phyloP scores from a whole-genome alignment of 2,797 vertebrate species.

The Cirrhinus mrigala region DNA sequence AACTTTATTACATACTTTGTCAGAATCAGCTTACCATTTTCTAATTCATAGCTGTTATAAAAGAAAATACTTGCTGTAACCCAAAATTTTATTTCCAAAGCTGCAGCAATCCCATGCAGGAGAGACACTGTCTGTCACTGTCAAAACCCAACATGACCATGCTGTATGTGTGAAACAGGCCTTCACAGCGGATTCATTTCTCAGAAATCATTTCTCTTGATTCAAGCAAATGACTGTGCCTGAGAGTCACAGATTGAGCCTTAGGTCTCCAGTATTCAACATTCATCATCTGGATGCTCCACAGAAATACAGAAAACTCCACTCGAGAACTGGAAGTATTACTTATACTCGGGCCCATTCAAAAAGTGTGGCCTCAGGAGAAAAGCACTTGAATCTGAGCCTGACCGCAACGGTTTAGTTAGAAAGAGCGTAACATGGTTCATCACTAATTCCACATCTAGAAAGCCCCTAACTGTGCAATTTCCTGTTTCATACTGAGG shows the following conservation, averaged over 20 bases:
- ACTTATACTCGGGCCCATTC: background rate
- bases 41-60: background rate
- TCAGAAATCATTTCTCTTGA: background rate
- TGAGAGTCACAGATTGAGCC: background rate
- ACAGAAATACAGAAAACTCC: background rate
- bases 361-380: background rate
- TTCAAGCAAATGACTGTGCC: background rate
- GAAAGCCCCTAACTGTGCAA: slow-evolving; percentile 80
- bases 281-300: background rate
- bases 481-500: slow-evolving; percentile 81
- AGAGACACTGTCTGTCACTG: background rate
- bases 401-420: slow-evolving; percentile 72
- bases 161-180: background rate
- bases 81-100: background rate
- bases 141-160: background rate
- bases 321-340: background rate
- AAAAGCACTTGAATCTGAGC: background rate
- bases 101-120: background rate
- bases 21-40: background rate
- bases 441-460: slow-evolving; percentile 78
- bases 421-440: slow-evolving; percentile 73
- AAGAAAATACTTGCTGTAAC: background rate
- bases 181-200: background rate
- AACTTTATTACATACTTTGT: background rate
- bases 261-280: background rate